Evolutionary conservation across 2,113 vertebrate genomes (phyloP).

Genomic region (Galemys pyrenaicus): DNA sequence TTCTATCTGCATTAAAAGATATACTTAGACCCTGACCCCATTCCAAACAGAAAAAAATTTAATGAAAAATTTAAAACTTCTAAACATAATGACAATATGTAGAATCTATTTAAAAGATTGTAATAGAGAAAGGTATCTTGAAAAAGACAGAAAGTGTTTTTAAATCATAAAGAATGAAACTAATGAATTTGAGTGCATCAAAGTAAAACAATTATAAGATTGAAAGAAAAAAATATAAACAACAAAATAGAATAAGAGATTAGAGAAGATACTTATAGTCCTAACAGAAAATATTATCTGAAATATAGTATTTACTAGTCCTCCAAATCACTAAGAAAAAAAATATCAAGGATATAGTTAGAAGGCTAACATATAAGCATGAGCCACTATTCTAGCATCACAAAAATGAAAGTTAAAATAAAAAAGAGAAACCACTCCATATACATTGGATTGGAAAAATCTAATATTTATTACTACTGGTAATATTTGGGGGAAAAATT

Average conservation of each 20-base stretch:
- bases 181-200: not conserved
- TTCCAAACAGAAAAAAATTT: not conserved
- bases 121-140: not conserved
- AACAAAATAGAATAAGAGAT: not conserved
- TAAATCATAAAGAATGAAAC: not conserved
- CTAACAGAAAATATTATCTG: not conserved
- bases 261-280: not conserved
- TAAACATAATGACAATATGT: not conserved
- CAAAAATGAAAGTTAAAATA: not conserved
- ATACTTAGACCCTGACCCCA: not conserved
- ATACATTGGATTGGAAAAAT: not conserved
- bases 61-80: not conserved
- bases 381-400: not conserved
- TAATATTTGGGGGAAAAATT: not conserved
- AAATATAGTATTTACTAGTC: not conserved
- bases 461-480: not conserved
- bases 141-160: not conserved
- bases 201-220: not conserved
- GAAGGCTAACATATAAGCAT: not conserved
- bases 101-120: not conserved
- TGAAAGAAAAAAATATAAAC: not conserved
- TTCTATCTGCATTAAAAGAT: slow-evolving; percentile 6
- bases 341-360: not conserved
- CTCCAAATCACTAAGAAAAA: not conserved
- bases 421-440: not conserved